A percentile compares a stretch with the other conserved stretches of the same genome.
Conservation (phyloP, 1,140 invertebrate species). For the Episyrphus balteatus region DNA sequence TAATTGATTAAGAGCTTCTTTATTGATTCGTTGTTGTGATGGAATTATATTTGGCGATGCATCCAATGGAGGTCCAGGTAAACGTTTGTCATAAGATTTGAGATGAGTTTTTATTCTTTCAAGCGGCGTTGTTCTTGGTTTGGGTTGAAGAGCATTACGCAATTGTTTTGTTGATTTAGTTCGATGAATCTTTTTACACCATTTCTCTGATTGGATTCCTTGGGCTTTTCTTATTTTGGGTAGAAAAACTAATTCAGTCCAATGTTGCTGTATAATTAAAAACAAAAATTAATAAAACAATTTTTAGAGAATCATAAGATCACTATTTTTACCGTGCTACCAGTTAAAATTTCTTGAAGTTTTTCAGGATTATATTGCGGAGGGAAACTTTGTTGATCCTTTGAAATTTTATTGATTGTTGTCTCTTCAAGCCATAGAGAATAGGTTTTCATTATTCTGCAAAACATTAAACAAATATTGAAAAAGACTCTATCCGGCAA, state of each 20-base stretch:
- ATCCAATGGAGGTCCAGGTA: constrained; percentile 23
- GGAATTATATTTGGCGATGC: constrained; percentile 1
- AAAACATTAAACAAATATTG: background rate
- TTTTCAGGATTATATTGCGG: constrained; percentile 55
- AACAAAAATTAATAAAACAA: background rate
- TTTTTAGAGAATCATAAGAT: background rate
- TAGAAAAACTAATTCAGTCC: constrained; percentile 58
- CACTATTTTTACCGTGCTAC: constrained; percentile 21
- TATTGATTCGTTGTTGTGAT: constrained; percentile 9
- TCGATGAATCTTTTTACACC: constrained; percentile 32
- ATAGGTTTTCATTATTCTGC: constrained; percentile 52
- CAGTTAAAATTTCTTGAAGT: constrained; percentile 35
- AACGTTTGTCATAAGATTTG: constrained; percentile 48
- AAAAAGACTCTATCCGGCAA: no score
- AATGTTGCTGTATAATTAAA: constrained; percentile 43
- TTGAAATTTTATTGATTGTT: constrained; percentile 39
- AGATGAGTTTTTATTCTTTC: constrained; percentile 47
- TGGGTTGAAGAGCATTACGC: constrained; percentile 16
- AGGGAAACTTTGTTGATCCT: constrained; percentile 44
- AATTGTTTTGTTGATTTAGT: constrained; percentile 7
- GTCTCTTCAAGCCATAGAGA: constrained; percentile 70
- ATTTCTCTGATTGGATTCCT: constrained; percentile 38
- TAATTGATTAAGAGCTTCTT: constrained; percentile 9
- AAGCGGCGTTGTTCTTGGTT: constrained; percentile 33
- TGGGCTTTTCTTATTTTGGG: constrained; percentile 43